Base-by-base conservation (phyloP, 2,797 vertebrate genomes). In the Falco biarmicus region DNA sequence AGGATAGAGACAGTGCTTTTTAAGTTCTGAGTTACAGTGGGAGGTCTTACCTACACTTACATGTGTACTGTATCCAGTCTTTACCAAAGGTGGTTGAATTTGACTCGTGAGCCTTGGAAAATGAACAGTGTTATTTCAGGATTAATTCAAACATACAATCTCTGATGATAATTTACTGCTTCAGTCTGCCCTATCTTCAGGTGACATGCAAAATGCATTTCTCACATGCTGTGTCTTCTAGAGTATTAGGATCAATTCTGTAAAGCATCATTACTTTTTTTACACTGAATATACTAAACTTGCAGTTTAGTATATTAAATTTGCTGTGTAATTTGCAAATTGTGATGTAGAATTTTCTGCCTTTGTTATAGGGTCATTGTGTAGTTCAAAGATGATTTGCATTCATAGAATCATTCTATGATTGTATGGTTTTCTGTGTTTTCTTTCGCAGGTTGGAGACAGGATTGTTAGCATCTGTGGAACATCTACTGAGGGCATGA, bases 391-490 rank as follows among this genome's bases (percentile, higher is more conserved):
- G 25, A 25, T 11, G 7, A 45, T 60, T 43, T 76, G 8, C n/a
- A 31, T 57, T 51, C 3, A 43, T 15, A 43, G 41, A 43, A 43
- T 43, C 41, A 43, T 43, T 43, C 41, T 43, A 6, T 43, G 41
- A 43, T 43, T 43, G 41, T 43, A 43, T 43, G 15, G 41, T 43
- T 87, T 85, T 78, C 73, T 87, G 16, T 10, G 48, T 88, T 94
- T 64, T 64, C 15, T 95, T 95, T 69, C 96, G 43, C 95, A 99
- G 99, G 99, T 99, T n/a, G 99, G 99, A 12, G 99, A 99, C 94
- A 98, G 99, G 94, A 99, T 99, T 85, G 97, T 99, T 95, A 99
- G 98, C 85, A 99, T 99, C 95, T 99, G 99, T 94, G 99, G 99
- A 86, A 98, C 98, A 17, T 98, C 99, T 11, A 98, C 99, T 1